These are phyloP conservation scores for Meteorus cinctellus DNA, from an alignment of 2,888 invertebrate species.

Conservation along the genomic window DNA sequence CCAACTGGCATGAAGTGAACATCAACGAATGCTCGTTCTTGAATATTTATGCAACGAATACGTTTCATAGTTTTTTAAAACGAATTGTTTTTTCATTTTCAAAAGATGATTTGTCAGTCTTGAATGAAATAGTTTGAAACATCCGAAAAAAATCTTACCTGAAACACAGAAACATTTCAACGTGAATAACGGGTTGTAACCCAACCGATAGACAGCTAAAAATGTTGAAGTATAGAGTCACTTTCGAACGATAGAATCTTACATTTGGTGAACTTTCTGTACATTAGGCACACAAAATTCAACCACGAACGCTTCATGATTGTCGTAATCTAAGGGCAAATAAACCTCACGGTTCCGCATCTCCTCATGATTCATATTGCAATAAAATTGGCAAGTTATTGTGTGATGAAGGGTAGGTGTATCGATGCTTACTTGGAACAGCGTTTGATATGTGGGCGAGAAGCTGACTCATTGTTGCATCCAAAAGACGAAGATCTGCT, in stretches of 20 bases:
- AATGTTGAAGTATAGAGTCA: conserved; percentile 25
- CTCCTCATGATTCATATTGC: conserved; percentile 32
- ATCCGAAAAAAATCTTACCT: conserved; percentile 52
- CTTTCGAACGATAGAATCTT: conserved; percentile 13
- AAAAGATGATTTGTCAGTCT: neutral
- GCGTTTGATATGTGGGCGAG: conserved; percentile 57
- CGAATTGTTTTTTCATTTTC: neutral
- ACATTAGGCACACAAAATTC: too few species aligned
- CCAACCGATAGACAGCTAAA: conserved; percentile 2
- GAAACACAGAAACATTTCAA: conserved; percentile 46
- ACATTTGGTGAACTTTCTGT: neutral
- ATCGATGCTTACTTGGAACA: conserved; percentile 1
- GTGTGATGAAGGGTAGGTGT: conserved; percentile 21
- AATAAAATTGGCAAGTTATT: conserved; percentile 36
- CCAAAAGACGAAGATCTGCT: conserved; percentile 28
- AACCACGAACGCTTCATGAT: neutral
- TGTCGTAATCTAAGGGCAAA: neutral
- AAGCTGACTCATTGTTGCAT: conserved; percentile 60
- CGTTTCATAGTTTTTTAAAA: neutral
- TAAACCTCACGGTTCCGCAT: neutral
- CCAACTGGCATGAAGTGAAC: conserved; percentile 17
- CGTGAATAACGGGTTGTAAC: neutral
- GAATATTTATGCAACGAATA: conserved; percentile 1
- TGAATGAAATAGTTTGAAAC: neutral
- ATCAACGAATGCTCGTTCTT: conserved; percentile 1